Evolutionary conservation across 2,888 invertebrate genomes (phyloP), one percentile per base, ranked within the genome.

Genomic region (Sicus ferrugineus): DNA sequence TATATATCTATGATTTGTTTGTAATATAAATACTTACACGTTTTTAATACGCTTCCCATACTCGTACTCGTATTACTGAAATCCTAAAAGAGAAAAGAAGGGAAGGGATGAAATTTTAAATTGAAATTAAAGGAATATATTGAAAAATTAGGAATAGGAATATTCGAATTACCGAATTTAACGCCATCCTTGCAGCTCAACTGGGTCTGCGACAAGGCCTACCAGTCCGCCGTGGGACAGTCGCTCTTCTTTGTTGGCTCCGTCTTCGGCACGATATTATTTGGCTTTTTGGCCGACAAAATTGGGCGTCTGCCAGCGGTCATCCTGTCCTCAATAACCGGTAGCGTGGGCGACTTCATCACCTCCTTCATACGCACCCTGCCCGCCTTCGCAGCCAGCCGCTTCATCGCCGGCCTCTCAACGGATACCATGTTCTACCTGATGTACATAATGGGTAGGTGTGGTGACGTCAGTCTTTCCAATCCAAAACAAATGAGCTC

Each of bases 181-280:
- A 26, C 50, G n/a, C 34, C n/a, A 48, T 38, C 23, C 34, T 65
- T 67, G 9, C 30, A 82, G 83, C 73, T 88, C 54, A 82, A 88
- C 75, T 90, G 89, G 89, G 86, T 89, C n/a, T 89, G 89, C 74
- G 83, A 85, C 3, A 83, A 88, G 52, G 84, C 85, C 68, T 89
- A 88, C 87, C 87, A 87, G 76, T 84, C 88, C 52, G 86, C 87
- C 9, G 77, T 88, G 42, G 88, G 88, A 0, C 89, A 89, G 78
- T 88, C 89, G 6, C 81, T 88, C 65, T 89, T 88, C 78, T 89
- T 88, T 76, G 78, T 88, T 28, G 89, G 89, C 16, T 88, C 89
- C 16, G 87, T 88, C 2, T 70, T 88, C 31, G 89, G 89, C 2
- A 88, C 87, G 48, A 78, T 89, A 31, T 75, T 82, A 19, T 86